Base-by-base conservation (phyloP, 2,113 vertebrate genomes). In the Hippocampus abdominalis region DNA sequence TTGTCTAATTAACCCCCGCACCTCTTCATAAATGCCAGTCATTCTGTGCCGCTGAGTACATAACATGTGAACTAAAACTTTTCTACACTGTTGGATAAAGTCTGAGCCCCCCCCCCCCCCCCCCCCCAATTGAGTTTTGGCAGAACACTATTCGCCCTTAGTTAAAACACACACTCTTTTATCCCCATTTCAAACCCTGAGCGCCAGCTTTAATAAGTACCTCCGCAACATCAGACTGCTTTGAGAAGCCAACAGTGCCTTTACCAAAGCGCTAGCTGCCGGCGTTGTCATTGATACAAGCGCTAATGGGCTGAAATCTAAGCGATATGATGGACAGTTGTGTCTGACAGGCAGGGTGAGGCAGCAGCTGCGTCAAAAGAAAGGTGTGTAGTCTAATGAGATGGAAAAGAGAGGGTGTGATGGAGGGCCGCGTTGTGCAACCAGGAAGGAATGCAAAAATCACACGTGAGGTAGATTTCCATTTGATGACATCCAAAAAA, bases 371-470 rank as follows among this genome's bases (percentile, higher is more conserved):
- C 80, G 86, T 91, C 87, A 90, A 86, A 87, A 82, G 75, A 80
- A 90, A 91, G 90, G 92, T 91, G 90, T 92, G 89, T 88, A 86
- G 80, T 90, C 89, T 91, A 93, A 92, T 89, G 89, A 91, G 89
- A 89, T 80, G 86, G 89, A 89, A 89, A 89, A 74, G 72, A 71
- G 70, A 84, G 88, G 87, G 84, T 88, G 89, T 85, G 87, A 92
- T 85, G 82, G 70, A 69, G 70, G 73, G 74, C 73, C 65, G 76
- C 65, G 62, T 85, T 81, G 84, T 83, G 79, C 81, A 88, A 85
- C 78, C 76, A 63, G 73, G 62, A 40, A 25, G 25, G 71, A 81
- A 81, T 53, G 70, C 73, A 23, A 75, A 56, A 32, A 32, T 18
- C 65, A 66, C 71, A 79, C 77, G 69, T 81, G 75, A 77, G 68